phyloP scores from a whole-genome alignment of 2,888 invertebrate species.

The Chirona hameri region DNA sequence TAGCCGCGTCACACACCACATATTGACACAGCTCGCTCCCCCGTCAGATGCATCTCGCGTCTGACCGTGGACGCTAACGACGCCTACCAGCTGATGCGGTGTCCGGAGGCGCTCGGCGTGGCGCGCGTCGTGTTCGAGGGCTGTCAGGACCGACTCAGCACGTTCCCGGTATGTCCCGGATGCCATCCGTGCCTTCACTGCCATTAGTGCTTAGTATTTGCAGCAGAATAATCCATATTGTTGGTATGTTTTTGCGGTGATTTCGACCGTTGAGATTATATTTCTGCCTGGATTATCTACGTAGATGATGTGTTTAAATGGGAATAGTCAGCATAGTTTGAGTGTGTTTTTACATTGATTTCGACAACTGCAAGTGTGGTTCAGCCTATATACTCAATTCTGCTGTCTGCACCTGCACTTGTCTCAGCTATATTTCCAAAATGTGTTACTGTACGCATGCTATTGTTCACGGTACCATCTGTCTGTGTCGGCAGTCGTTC shows the following conservation, averaged over 20 bases:
- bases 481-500: neutral
- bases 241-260: too few species aligned
- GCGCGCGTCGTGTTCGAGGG: neutral
- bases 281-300: too few species aligned
- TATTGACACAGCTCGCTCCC: too few species aligned
- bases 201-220: too few species aligned
- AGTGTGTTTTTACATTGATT: neutral
- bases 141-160: neutral
- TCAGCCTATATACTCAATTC: neutral
- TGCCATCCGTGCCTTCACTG: too few species aligned
- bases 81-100: neutral
- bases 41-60: neutral
- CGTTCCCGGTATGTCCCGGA: neutral
- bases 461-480: neutral
- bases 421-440: neutral
- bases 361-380: neutral
- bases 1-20: too few species aligned
- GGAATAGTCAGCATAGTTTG: neutral
- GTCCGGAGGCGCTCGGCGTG: neutral
- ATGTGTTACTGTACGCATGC: neutral
- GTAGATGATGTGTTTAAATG: too few species aligned
- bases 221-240: too few species aligned
- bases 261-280: too few species aligned
- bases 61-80: neutral
- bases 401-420: too few species aligned